phyloP scores from a whole-genome alignment of 2,888 invertebrate genomes.

The Elegia similella region DNA sequence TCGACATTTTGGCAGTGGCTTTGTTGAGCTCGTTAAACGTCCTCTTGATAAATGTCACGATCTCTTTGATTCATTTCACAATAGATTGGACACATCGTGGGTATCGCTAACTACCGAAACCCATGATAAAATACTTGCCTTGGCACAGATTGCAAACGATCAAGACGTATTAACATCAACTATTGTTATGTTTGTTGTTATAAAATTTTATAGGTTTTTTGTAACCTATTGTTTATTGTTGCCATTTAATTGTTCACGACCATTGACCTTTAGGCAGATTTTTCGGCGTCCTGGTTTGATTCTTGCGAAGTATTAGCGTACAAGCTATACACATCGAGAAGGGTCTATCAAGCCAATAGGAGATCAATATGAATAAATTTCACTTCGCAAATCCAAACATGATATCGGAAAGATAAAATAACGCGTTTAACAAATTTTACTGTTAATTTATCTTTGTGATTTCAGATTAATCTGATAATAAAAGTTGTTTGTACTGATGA shows the following conservation, averaged over 20 bases:
- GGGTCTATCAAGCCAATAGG: too few species aligned
- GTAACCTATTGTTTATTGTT: conserved; percentile 18
- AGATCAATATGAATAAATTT: too few species aligned
- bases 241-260: conserved; percentile 14
- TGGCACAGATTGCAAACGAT: conserved; percentile 35
- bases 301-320: too few species aligned
- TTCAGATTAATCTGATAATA: too few species aligned
- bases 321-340: too few species aligned
- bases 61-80: conserved; percentile 48
- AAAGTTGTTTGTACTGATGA: too few species aligned
- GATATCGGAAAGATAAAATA: too few species aligned
- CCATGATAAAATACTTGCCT: conserved; percentile 27
- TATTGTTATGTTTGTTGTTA: conserved; percentile 10
- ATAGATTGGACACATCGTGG: conserved; percentile 25
- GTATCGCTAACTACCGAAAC: conserved; percentile 27
- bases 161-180: conserved; percentile 14
- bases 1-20: conserved; percentile 47
- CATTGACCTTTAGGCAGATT: not conserved
- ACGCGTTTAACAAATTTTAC: too few species aligned
- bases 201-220: conserved; percentile 15
- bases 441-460: too few species aligned
- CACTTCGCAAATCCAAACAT: too few species aligned
- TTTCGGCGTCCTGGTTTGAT: too few species aligned
- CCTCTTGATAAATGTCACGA: conserved; percentile 54
- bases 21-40: conserved; percentile 57